Percentiles rank a stretch among this genome's conserved stretches.
Conservation (phyloP, 2,113 vertebrate species). For the Thalassoma bifasciatum region DNA sequence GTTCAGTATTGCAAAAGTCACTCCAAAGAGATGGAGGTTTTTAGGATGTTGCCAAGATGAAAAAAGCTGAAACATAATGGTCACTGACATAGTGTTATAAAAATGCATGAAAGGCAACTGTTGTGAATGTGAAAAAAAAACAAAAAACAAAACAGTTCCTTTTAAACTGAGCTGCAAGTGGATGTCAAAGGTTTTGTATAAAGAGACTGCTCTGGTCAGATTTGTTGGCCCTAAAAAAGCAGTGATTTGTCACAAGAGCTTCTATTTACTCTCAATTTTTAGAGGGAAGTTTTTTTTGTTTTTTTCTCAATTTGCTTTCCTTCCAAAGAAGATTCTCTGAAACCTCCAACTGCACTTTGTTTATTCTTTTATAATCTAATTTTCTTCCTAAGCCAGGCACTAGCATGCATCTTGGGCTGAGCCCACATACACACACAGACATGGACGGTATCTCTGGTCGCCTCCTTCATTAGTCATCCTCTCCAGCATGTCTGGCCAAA, state of each 20-base stretch:
- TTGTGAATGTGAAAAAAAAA: conserved; percentile 30
- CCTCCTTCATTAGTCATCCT: conserved; percentile 76
- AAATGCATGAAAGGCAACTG: conserved; percentile 29
- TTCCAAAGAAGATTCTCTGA: conserved; percentile 17
- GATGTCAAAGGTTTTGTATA: conserved; percentile 23
- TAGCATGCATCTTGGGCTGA: conserved; percentile 14
- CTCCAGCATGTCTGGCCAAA: conserved; percentile 70
- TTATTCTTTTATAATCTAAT: conserved; percentile 32
- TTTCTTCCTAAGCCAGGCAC: conserved; percentile 25
- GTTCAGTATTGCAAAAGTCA: conserved; percentile 31
- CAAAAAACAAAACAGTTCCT: neutral
- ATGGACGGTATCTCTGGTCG: conserved; percentile 54
- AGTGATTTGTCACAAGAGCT: conserved; percentile 27
- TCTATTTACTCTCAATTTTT: neutral
- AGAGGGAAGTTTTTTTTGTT: neutral
- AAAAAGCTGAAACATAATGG: conserved; percentile 12
- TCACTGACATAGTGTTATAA: conserved; percentile 27
- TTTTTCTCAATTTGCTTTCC: neutral
- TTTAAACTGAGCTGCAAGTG: conserved; percentile 1
- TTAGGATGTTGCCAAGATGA: conserved; percentile 17
- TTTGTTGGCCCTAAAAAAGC: conserved; percentile 9
- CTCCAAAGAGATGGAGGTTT: neutral
- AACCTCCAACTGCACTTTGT: conserved; percentile 15
- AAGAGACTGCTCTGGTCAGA: conserved; percentile 33
- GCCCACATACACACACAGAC: conserved; percentile 42